A percentile compares a stretch with the other conserved stretches of the same genome.
Evolutionary conservation across 2,797 vertebrate species (phyloP).

Genomic region (Cebuella pygmaea): DNA sequence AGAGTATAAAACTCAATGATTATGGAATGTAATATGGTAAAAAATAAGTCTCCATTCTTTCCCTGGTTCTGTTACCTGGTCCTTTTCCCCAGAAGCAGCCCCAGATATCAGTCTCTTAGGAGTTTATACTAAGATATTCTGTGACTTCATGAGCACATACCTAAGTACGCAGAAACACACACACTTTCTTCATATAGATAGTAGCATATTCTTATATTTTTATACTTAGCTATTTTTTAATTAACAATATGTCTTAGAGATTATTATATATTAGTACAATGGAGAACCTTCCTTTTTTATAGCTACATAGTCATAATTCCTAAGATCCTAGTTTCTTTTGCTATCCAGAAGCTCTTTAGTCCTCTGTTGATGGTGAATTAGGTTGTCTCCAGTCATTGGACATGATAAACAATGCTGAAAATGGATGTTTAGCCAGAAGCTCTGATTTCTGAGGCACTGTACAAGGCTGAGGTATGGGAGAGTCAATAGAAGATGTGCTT

Average conservation of each 20-base stretch:
- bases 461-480: not conserved
- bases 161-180: not conserved
- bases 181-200: not conserved
- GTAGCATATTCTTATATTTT: not conserved
- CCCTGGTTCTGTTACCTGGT: not conserved
- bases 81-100: not conserved
- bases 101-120: not conserved
- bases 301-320: not conserved
- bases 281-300: not conserved
- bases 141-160: not conserved
- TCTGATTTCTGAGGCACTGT: conserved; percentile 22
- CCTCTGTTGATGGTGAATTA: not conserved
- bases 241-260: not conserved
- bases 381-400: not conserved
- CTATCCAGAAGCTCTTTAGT: no score
- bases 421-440: conserved; percentile 27
- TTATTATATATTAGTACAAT: not conserved
- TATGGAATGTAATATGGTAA: not conserved
- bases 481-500: conserved; percentile 10
- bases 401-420: conserved; percentile 19
- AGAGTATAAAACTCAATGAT: not conserved
- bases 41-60: not conserved
- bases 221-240: not conserved
- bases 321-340: no score
- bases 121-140: not conserved